Evolutionary conservation across 2,888 invertebrate species (phyloP).

Genomic region (Bibio marci): DNA sequence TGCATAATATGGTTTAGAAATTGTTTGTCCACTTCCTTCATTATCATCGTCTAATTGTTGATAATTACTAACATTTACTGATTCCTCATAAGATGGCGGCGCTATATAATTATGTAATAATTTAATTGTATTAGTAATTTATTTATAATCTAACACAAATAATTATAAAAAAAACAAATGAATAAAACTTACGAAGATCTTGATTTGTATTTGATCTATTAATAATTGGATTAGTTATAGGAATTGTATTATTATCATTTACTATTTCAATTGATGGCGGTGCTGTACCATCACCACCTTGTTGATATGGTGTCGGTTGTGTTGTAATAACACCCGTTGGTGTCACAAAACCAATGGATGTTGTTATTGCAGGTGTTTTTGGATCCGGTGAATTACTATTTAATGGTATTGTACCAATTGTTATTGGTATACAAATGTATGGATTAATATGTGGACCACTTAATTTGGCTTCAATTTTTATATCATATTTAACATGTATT

Average conservation of each 20-base stretch:
- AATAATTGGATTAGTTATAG: not conserved
- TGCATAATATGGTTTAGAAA: conserved; percentile 17
- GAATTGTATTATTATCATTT: not conserved
- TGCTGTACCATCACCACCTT: not conserved
- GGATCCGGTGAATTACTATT: conserved; percentile 1
- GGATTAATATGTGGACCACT: conserved; percentile 21
- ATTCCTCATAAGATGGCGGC: conserved; percentile 27
- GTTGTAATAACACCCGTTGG: not conserved
- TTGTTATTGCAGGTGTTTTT: conserved; percentile 7
- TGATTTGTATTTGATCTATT: not conserved
- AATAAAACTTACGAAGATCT: not conserved
- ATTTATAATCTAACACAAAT: not conserved
- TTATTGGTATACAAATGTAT: conserved; percentile 21
- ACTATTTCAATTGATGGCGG: not conserved
- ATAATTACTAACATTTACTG: conserved; percentile 24
- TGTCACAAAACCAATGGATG: not conserved
- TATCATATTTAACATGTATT: conserved; percentile 23
- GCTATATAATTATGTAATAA: conserved; percentile 14
- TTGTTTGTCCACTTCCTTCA: conserved; percentile 18
- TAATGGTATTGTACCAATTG: conserved; percentile 26
- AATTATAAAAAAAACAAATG: not conserved
- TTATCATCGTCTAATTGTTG: conserved; percentile 18
- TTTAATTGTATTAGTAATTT: not conserved
- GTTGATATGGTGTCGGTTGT: no score
- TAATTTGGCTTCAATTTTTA: conserved; percentile 21